Evolutionary conservation across 2,113 vertebrate genomes (phyloP).

Genomic region (Micronycteris hirsuta): DNA sequence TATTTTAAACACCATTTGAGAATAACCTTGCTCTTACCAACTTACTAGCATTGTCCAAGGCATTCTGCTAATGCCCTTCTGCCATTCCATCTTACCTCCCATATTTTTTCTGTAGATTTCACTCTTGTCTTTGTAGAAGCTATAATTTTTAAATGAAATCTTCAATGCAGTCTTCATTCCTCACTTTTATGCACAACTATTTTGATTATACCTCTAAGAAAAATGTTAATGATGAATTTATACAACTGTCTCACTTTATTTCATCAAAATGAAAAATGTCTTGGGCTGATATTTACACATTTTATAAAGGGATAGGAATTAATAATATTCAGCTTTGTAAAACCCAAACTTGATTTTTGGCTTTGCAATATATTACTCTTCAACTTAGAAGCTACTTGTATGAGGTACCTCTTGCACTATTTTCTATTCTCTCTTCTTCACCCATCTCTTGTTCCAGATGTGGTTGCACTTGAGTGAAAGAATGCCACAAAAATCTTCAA

Average conservation of each 20-base stretch:
- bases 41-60: not conserved
- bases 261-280: not conserved
- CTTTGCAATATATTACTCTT: not conserved
- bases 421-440: not conserved
- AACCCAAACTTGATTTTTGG: not conserved
- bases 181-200: not conserved
- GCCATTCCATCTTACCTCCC: not conserved
- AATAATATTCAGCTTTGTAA: not conserved
- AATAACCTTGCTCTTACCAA: not conserved
- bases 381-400: not conserved
- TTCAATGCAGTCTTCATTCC: not conserved
- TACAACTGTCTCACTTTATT: no score
- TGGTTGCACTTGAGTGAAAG: not conserved
- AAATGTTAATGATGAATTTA: not conserved
- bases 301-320: not conserved
- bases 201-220: not conserved
- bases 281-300: not conserved
- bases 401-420: not conserved
- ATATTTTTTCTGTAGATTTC: not conserved
- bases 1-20: not conserved
- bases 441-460: not conserved
- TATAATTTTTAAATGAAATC: not conserved
- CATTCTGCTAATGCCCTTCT: not conserved
- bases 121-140: not conserved
- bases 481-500: not conserved